phyloP scores from a whole-genome alignment of 2,888 invertebrate species.

The Malacosoma neustria region DNA sequence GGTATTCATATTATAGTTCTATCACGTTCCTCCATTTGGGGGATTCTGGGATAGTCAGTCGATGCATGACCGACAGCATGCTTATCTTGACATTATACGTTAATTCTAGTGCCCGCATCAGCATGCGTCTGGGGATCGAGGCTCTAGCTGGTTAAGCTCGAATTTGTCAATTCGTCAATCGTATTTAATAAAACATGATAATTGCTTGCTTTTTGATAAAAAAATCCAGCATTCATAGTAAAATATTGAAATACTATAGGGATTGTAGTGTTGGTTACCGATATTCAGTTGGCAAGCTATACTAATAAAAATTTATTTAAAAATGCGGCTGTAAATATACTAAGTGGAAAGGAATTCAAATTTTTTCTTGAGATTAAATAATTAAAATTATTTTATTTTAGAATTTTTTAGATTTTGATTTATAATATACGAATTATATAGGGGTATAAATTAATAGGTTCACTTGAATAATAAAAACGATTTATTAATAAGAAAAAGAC shows the following conservation, averaged over 20 bases:
- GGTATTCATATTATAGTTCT: conserved; percentile 18
- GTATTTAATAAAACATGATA: conserved; percentile 18
- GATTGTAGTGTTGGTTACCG: neutral
- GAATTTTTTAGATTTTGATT: no score
- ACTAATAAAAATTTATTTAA: neutral
- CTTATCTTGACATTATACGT: conserved; percentile 32
- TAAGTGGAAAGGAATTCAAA: neutral
- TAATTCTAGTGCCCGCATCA: conserved; percentile 29
- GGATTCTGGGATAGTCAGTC: neutral
- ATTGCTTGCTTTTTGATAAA: neutral
- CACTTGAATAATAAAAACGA: no score
- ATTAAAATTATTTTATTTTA: no score
- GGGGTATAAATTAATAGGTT: no score
- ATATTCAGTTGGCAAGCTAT: neutral
- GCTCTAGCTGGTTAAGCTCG: conserved; percentile 25
- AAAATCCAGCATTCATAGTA: neutral
- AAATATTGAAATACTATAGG: neutral
- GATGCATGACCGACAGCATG: conserved; percentile 13
- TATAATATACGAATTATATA: no score
- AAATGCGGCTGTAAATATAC: neutral
- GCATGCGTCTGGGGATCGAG: conserved; percentile 14
- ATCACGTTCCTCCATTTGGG: conserved; percentile 2
- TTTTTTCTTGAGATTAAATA: no score
- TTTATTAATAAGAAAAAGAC: no score
- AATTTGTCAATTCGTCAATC: conserved; percentile 31